These are phyloP conservation scores for Dinomys branickii DNA, from an alignment of 2,113 vertebrate genomes.

Conservation along the genomic window DNA sequence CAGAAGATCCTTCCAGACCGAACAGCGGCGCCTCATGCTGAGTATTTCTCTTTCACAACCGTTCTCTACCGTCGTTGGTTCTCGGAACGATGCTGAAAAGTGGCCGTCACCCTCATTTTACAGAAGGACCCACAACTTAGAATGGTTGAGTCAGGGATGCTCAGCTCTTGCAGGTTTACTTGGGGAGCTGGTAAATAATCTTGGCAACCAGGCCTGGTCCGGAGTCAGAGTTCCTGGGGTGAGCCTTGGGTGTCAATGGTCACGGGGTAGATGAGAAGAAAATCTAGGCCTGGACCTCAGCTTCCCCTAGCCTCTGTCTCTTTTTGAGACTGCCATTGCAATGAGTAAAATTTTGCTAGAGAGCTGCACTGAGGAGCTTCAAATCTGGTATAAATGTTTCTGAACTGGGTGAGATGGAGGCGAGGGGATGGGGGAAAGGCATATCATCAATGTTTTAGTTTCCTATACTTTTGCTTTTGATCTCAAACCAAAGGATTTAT, in stretches of 20 bases:
- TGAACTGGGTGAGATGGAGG: background rate
- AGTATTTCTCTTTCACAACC: background rate
- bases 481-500: conserved; percentile 80
- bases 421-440: conserved; percentile 37
- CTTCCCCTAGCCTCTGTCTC: background rate
- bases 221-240: background rate
- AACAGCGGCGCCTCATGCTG: background rate
- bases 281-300: background rate
- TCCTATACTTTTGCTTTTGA: conserved; percentile 81
- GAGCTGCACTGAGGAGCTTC: background rate
- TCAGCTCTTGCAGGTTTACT: background rate
- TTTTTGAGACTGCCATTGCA: background rate
- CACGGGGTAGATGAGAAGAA: background rate
- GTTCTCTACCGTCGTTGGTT: background rate
- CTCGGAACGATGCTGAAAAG: background rate
- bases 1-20: background rate
- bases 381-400: background rate
- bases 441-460: conserved; percentile 76
- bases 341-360: background rate
- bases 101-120: background rate
- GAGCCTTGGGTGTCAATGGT: background rate
- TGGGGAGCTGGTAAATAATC: background rate
- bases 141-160: background rate
- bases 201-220: background rate
- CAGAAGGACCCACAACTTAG: background rate